A percentile compares a stretch with the other conserved stretches of the same genome.
phyloP scores from a whole-genome alignment of 2,113 vertebrate genomes.

The Notothenia rossii region DNA sequence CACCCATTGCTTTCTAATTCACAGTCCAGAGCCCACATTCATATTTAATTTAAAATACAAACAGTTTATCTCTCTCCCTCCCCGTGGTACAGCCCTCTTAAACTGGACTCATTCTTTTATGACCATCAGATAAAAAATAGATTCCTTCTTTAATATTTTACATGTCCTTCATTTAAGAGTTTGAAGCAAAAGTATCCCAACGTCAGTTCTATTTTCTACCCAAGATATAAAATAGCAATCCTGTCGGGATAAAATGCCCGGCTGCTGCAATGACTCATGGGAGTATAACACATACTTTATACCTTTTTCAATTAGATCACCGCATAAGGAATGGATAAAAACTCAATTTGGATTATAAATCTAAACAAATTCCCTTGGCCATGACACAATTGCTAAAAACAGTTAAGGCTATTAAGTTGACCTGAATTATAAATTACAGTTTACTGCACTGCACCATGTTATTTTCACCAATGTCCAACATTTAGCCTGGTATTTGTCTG shows the following conservation, averaged over 20 bases:
- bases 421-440: slow-evolving; percentile 44
- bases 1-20: slow-evolving; percentile 63
- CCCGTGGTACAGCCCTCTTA: slow-evolving; percentile 60
- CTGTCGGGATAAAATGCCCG: slow-evolving; percentile 2
- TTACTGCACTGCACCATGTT: slow-evolving; percentile 55
- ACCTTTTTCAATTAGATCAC: slow-evolving; percentile 13
- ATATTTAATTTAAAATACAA: slow-evolving; percentile 81
- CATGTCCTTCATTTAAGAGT: slow-evolving; percentile 62
- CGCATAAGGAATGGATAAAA: not conserved
- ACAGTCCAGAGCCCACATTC: slow-evolving; percentile 59
- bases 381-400: slow-evolving; percentile 2
- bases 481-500: slow-evolving; percentile 66
- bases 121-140: slow-evolving; percentile 73
- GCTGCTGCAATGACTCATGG: slow-evolving; percentile 14
- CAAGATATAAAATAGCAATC: slow-evolving; percentile 45
- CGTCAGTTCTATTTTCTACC: slow-evolving; percentile 60
- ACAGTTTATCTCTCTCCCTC: slow-evolving; percentile 68
- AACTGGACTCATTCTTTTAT: slow-evolving; percentile 75
- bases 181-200: slow-evolving; percentile 64
- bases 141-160: slow-evolving; percentile 81
- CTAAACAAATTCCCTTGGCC: not conserved
- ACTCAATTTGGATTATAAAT: slow-evolving; percentile 37
- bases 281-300: not conserved
- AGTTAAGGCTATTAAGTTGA: slow-evolving; percentile 31
- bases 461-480: slow-evolving; percentile 67